Percentiles rank a stretch among this genome's conserved stretches.
phyloP scores from a whole-genome alignment of 2,888 invertebrate species.

The Apamea monoglypha region DNA sequence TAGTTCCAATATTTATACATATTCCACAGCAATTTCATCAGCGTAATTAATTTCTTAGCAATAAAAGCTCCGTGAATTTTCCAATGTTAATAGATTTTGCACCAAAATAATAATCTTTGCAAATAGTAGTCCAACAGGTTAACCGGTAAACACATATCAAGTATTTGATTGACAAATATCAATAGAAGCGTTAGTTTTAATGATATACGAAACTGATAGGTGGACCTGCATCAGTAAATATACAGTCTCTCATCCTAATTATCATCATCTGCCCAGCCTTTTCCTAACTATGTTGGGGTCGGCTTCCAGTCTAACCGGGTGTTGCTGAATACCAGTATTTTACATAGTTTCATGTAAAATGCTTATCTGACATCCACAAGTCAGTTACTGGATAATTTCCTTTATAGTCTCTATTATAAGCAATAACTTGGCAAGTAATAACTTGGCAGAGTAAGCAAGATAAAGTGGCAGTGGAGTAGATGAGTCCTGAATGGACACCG shows the following conservation, averaged over 20 bases:
- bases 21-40: slow-evolving; percentile 11
- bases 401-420: neutral
- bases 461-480: neutral
- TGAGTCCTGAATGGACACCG: neutral
- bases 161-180: neutral
- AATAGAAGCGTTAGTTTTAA: neutral
- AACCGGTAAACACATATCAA: neutral
- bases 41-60: slow-evolving; percentile 18
- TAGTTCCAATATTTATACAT: slow-evolving; percentile 4
- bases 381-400: neutral
- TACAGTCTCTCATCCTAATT: too few species aligned
- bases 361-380: too few species aligned
- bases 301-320: too few species aligned
- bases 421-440: neutral
- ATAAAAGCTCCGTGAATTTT: slow-evolving; percentile 4
- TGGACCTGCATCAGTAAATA: neutral
- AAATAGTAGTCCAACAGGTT: neutral
- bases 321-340: too few species aligned
- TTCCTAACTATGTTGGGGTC: too few species aligned
- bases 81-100: slow-evolving; percentile 4
- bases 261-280: too few species aligned
- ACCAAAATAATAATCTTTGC: neutral
- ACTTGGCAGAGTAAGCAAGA: neutral
- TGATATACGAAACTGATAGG: neutral
- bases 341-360: too few species aligned